Evolutionary conservation across 2,888 invertebrate genomes (phyloP), one percentile per base, ranked within the genome.

Genomic region (Keiferia lycopersicella): DNA sequence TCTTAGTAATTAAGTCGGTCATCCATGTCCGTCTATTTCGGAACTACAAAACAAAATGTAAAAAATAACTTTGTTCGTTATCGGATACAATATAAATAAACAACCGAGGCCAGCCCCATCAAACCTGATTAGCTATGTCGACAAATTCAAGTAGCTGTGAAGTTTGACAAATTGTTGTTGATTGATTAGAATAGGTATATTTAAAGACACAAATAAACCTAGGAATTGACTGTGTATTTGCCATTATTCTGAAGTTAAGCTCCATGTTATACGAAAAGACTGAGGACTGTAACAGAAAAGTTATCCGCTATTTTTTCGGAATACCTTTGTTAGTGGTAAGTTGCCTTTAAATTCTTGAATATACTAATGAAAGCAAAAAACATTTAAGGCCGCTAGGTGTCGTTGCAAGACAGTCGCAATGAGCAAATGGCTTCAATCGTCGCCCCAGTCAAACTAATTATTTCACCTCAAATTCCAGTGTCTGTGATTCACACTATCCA

Each of bases 401-500:
- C 30, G 6, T 30, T 20, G 1, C 20, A 51, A 0, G 11, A 12
- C 51, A 48, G 26, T 16, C 51, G 8, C 16, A 26, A 12, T 56
- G 16, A 56, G 26, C n/a, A 34, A 53, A 53, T 12, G 14, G 16
- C n/a, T 16, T n/a, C 26, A 30, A 26, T 34, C 34, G n/a, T 34
- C 34, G n/a, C 30, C 26, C 60, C 60, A 48, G 45, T 60, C 60
- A 61, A 34, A 41, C 45, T 26, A 26, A 26, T 26, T n/a, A 50
- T 50, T 34, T 50, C 34, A 48, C 50, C 50, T 61, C 16, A 34
- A 61, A 61, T 50, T 61, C 50, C 61, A 34, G 48, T 18, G 50
- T n/a, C 30, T 60, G 45, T 22, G 22, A 20, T 38, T 57, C 38
- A 38, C 7, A 14, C 22, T 45, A 8, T 22, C 41, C 61, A 22